Conservation (phyloP, 2,797 vertebrate genomes). For the Coracias cyanogaster region DNA sequence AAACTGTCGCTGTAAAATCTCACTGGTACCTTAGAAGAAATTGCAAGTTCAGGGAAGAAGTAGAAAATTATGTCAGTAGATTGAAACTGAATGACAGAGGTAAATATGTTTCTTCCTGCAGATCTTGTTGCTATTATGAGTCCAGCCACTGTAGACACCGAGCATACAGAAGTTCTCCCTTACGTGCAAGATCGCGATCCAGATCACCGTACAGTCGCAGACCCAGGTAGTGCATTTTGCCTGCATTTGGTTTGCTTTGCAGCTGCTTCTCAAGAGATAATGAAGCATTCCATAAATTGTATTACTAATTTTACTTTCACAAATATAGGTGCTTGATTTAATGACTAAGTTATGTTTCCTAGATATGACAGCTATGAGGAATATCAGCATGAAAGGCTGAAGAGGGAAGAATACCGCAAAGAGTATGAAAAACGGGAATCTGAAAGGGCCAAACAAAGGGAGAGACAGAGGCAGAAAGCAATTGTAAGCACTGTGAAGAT, state of each 20-base stretch:
- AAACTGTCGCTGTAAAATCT: conserved; percentile 41
- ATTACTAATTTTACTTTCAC: conserved; percentile 3
- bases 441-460: conserved; percentile 93
- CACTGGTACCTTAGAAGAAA: conserved; percentile 9
- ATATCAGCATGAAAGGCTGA: conserved; percentile 95
- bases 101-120: conserved; percentile 72
- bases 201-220: conserved; percentile 88
- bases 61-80: background rate
- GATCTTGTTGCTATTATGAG: conserved; percentile 91
- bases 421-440: conserved; percentile 94
- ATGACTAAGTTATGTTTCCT: conserved; percentile 76
- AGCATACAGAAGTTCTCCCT: conserved; percentile 87
- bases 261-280: background rate
- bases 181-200: conserved; percentile 82
- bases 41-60: background rate
- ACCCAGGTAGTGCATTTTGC: conserved; percentile 85
- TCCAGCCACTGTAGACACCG: conserved; percentile 87
- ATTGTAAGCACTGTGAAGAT: conserved; percentile 87
- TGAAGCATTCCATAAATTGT: background rate
- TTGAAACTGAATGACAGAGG: conserved; percentile 7
- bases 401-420: conserved; percentile 92
- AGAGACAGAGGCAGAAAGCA: conserved; percentile 93
- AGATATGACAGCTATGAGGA: conserved; percentile 99
- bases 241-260: background rate
- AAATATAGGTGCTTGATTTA: conserved; percentile 64